Conservation (phyloP, 2,113 vertebrate species). For the Mola mola region DNA sequence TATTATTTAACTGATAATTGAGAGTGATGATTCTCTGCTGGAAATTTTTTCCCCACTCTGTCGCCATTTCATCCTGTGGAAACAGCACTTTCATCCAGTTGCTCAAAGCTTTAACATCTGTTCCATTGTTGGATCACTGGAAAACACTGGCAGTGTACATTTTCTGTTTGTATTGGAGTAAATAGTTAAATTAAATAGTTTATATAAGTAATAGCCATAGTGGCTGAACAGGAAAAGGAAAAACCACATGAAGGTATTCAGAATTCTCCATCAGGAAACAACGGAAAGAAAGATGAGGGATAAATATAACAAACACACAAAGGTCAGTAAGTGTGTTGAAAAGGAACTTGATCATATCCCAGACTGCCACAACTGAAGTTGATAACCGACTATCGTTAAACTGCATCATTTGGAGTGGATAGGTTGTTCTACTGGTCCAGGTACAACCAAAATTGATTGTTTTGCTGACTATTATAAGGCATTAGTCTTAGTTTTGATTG, state of each 20-base stretch:
- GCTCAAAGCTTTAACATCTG: conserved; percentile 4
- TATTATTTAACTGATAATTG: too few relatives aligned
- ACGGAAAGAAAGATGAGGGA: not conserved
- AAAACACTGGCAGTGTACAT: not conserved
- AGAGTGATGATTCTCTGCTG: too few relatives aligned
- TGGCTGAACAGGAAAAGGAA: not conserved
- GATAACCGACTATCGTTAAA: too few relatives aligned
- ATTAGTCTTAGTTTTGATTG: too few relatives aligned
- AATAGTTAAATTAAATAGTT: conserved; percentile 1
- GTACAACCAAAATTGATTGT: too few relatives aligned
- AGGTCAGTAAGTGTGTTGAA: not conserved
- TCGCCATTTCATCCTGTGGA: not conserved
- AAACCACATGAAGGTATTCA: not conserved
- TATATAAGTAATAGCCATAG: not conserved
- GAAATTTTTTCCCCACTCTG: too few relatives aligned
- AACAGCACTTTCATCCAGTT: not conserved
- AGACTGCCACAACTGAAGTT: too few relatives aligned
- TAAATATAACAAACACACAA: not conserved
- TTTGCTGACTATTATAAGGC: too few relatives aligned
- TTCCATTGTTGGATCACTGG: not conserved
- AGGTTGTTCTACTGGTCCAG: not conserved
- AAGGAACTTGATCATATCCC: too few relatives aligned
- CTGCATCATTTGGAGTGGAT: too few relatives aligned
- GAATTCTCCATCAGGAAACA: not conserved
- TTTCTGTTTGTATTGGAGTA: not conserved